Evolutionary conservation across 1,140 invertebrate genomes (phyloP).

Genomic region (Papilio dardanus): DNA sequence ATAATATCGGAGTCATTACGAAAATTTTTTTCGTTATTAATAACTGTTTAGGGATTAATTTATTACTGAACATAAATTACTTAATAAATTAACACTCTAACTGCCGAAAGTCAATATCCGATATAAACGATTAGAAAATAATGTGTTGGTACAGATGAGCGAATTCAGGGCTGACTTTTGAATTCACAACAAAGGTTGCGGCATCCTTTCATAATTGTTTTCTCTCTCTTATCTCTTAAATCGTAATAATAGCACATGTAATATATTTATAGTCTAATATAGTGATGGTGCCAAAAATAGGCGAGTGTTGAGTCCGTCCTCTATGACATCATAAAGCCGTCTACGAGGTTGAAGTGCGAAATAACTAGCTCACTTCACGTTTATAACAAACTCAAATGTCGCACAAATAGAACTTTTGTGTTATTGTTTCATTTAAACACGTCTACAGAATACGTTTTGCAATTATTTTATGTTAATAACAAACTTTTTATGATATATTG

Average conservation of each 20-base stretch:
- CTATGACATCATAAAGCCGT: constrained; percentile 10
- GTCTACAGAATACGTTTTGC: constrained; percentile 4
- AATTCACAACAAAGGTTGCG: no score
- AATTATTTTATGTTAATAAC: no score
- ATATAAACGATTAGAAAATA: no score
- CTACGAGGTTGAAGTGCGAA: not conserved
- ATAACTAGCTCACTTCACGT: not conserved
- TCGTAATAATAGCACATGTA: not conserved
- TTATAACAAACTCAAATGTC: not conserved
- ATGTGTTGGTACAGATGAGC: no score
- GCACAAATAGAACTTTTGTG: not conserved
- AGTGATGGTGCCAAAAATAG: not conserved
- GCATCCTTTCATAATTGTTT: no score
- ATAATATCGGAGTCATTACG: not conserved
- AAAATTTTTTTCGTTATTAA: not conserved
- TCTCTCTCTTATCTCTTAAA: no score
- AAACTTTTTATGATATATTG: no score
- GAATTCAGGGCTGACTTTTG: no score
- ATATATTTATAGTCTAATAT: not conserved
- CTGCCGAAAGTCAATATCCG: not conserved
- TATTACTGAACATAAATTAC: not conserved
- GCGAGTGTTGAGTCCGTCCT: constrained; percentile 5
- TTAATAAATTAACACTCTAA: not conserved
- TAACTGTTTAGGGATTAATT: constrained; percentile 8
- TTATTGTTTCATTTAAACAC: not conserved